Evolutionary conservation across 2,113 vertebrate genomes (phyloP).

Genomic region (Phalacrocorax aristotelis): DNA sequence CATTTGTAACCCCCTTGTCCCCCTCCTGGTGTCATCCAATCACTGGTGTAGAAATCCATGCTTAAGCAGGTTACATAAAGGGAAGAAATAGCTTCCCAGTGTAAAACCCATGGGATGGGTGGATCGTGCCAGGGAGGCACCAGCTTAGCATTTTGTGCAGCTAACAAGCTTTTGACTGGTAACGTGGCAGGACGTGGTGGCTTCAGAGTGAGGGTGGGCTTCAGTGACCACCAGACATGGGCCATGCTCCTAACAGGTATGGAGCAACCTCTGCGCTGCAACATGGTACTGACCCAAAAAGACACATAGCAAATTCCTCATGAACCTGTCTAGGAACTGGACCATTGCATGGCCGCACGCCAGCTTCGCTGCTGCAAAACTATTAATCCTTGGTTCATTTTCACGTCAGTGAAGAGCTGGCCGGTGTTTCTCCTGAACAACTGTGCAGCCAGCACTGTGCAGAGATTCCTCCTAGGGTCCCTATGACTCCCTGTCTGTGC

Average conservation of each 20-base stretch:
- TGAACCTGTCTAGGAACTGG: neutral
- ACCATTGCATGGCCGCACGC: neutral
- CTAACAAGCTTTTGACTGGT: neutral
- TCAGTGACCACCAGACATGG: fast-evolving
- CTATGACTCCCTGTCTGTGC: fast-evolving
- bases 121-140: neutral
- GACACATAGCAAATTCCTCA: neutral
- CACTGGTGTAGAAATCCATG: neutral
- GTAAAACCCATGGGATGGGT: neutral
- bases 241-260: neutral
- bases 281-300: neutral
- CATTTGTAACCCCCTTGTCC: neutral
- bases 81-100: neutral
- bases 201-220: neutral
- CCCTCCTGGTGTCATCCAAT: neutral
- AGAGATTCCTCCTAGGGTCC: neutral
- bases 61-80: neutral
- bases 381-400: neutral
- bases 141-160: neutral
- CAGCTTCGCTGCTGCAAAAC: neutral
- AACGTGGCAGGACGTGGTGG: fast-evolving
- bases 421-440: neutral
- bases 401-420: neutral
- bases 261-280: neutral
- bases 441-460: neutral